These are phyloP conservation scores for Mercenaria mercenaria DNA, from an alignment of 1,140 invertebrate species.

Conservation along the genomic window DNA sequence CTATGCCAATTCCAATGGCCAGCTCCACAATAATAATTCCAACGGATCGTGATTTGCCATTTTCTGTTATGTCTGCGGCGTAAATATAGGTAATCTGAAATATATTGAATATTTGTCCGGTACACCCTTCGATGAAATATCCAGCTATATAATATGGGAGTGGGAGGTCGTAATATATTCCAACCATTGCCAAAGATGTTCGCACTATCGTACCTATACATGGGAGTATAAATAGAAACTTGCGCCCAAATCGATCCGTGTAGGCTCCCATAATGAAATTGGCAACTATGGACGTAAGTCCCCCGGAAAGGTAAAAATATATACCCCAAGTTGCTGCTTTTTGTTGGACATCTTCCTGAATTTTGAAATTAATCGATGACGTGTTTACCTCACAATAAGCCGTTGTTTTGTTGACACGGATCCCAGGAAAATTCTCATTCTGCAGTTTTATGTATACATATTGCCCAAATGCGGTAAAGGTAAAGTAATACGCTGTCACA, in stretches of 20 bases:
- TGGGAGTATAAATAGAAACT: conserved; percentile 35
- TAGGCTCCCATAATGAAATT: conserved; percentile 46
- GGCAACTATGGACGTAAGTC: conserved; percentile 5
- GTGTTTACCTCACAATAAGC: conserved; percentile 21
- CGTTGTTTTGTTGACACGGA: conserved; percentile 25
- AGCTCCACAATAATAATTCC: conserved; percentile 38
- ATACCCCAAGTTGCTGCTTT: conserved; percentile 44
- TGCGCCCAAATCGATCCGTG: conserved; percentile 47
- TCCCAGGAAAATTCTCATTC: conserved; percentile 26
- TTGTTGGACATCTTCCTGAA: conserved; percentile 39
- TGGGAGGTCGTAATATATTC: conserved; percentile 33
- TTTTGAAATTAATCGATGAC: neutral
- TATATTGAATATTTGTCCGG: conserved; percentile 36
- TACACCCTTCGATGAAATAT: conserved; percentile 44
- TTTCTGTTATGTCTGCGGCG: conserved; percentile 16
- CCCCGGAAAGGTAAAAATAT: conserved; percentile 36
- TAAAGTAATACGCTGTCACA: conserved; percentile 13
- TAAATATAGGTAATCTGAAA: conserved; percentile 36
- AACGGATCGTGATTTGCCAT: conserved; percentile 23
- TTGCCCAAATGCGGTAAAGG: conserved; percentile 31
- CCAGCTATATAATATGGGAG: conserved; percentile 17
- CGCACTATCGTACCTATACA: conserved; percentile 16
- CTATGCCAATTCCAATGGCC: conserved; percentile 7
- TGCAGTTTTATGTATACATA: conserved; percentile 42
- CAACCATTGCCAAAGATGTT: neutral